Conservation (phyloP, 2,113 vertebrate species). For the Tretioscincus oriximinensis region DNA sequence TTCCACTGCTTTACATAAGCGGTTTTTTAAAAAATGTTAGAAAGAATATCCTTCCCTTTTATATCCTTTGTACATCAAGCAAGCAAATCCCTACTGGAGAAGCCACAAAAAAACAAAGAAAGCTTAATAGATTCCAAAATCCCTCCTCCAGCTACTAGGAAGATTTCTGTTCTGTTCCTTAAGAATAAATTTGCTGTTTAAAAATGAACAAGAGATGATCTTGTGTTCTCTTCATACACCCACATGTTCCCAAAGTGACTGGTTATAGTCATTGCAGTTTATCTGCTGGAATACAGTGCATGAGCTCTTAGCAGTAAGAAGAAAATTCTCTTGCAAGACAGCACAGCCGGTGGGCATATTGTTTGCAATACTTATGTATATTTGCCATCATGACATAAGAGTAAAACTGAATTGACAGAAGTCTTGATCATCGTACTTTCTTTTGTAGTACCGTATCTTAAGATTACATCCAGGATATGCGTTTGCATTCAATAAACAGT, state of each 20-base stretch:
- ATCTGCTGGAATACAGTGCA: constrained; percentile 32
- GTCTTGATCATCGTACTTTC: background rate
- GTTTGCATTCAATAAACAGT: too few species aligned
- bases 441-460: too few species aligned
- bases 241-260: constrained; percentile 60
- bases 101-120: constrained; percentile 45
- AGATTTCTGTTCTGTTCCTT: constrained; percentile 54
- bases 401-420: background rate
- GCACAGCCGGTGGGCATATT: background rate
- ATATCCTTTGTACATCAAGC: constrained; percentile 16
- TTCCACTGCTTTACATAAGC: constrained; percentile 22
- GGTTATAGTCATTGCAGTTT: constrained; percentile 43
- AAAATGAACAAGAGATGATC: constrained; percentile 57
- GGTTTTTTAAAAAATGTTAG: background rate
- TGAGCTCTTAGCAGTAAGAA: background rate
- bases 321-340: background rate
- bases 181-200: constrained; percentile 58
- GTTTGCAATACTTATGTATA: background rate
- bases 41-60: constrained; percentile 1
- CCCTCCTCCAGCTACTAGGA: constrained; percentile 54
- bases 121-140: constrained; percentile 44
- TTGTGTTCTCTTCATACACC: constrained; percentile 58
- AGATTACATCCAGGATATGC: too few species aligned
- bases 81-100: constrained; percentile 33
- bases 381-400: background rate